phyloP scores from a whole-genome alignment of 2,797 vertebrate genomes.

The Arnoldichthys spilopterus region DNA sequence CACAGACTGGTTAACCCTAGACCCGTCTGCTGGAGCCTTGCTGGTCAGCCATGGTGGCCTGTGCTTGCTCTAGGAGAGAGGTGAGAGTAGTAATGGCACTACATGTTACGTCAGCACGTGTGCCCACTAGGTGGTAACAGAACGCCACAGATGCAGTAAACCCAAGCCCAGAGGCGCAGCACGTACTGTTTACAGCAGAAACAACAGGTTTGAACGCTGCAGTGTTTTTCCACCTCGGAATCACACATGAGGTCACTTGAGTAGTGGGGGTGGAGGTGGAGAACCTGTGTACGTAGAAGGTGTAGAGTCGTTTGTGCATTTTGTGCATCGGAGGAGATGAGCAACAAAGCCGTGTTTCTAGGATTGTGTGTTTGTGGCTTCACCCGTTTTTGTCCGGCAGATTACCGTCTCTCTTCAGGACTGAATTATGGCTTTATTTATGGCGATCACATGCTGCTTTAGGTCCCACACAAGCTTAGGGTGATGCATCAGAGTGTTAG shows the following conservation, averaged over 20 bases:
- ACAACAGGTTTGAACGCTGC: too few relatives aligned
- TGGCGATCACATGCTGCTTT: too few relatives aligned
- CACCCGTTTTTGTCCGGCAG: background rate
- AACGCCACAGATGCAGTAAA: background rate
- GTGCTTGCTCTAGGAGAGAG: background rate
- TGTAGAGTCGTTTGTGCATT: too few relatives aligned
- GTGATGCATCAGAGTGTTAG: too few relatives aligned
- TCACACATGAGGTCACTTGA: background rate
- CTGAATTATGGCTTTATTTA: too few relatives aligned
- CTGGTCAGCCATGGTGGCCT: background rate
- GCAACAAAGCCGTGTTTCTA: background rate
- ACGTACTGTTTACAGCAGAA: background rate
- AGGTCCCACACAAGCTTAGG: too few relatives aligned
- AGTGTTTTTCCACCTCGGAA: background rate
- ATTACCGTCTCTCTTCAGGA: too few relatives aligned
- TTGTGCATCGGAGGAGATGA: background rate
- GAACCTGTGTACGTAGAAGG: too few relatives aligned
- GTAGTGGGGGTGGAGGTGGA: too few relatives aligned
- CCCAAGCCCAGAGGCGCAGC: background rate
- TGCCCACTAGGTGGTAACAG: slow-evolving; percentile 22
- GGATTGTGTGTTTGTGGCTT: background rate
- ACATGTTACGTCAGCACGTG: background rate
- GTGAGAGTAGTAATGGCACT: background rate
- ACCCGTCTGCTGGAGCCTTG: background rate
- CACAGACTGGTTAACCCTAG: background rate